These are phyloP conservation scores for Gymnothorax javanicus DNA, from an alignment of 2,797 vertebrate genomes.

Conservation along the genomic window DNA sequence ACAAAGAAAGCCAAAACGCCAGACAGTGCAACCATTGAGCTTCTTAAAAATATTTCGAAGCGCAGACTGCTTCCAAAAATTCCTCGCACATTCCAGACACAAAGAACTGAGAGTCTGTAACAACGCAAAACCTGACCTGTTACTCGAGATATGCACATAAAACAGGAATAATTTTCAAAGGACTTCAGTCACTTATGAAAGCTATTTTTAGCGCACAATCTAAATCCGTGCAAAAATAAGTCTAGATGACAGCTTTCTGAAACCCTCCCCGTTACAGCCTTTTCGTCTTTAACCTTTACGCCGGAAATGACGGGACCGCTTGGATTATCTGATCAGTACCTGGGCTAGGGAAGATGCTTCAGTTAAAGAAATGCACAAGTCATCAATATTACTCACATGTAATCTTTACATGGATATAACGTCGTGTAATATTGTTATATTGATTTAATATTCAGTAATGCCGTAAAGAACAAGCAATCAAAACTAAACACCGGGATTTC, in stretches of 20 bases:
- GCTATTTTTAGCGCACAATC: constrained; percentile 25
- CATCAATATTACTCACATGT: neutral
- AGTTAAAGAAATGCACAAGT: neutral
- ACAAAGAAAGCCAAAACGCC: constrained; percentile 72
- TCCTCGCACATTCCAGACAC: constrained; percentile 9
- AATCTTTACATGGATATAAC: neutral
- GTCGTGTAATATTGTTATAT: too few species aligned
- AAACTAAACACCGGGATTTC: too few species aligned
- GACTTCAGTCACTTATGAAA: constrained; percentile 20
- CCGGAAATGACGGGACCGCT: constrained; percentile 38
- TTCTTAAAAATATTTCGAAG: constrained; percentile 30
- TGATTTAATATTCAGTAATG: too few species aligned
- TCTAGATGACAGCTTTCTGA: constrained; percentile 8
- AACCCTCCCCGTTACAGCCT: too few species aligned
- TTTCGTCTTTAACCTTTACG: constrained; percentile 24
- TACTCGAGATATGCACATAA: neutral
- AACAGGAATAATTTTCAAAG: constrained; percentile 28
- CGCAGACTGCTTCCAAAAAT: constrained; percentile 27
- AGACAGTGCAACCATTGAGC: constrained; percentile 16
- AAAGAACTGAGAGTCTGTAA: neutral
- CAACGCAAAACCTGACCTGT: neutral
- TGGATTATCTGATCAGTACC: neutral
- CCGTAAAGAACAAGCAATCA: too few species aligned
- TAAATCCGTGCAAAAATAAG: constrained; percentile 27
- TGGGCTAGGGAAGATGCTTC: neutral